These are phyloP conservation scores for Pteromalus puparum DNA, from an alignment of 1,140 invertebrate species.

Conservation along the genomic window DNA sequence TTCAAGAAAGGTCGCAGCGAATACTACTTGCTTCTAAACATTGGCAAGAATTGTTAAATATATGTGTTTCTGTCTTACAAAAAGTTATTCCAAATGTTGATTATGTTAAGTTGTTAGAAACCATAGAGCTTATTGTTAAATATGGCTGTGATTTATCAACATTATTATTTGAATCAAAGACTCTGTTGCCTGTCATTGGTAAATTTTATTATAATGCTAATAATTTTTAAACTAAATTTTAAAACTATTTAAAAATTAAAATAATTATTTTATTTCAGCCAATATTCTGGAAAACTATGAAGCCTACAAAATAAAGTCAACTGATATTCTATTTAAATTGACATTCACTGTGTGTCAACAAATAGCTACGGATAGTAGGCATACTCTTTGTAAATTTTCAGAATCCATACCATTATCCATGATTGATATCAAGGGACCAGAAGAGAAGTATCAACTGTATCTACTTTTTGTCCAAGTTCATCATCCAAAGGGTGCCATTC, in stretches of 20 bases:
- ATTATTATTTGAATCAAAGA: conserved; percentile 57
- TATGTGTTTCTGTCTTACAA: conserved; percentile 57
- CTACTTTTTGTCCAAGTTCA: conserved; percentile 65
- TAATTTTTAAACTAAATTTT: conserved; percentile 3
- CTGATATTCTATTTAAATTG: conserved; percentile 59
- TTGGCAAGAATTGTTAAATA: conserved; percentile 63
- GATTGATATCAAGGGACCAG: conserved; percentile 55
- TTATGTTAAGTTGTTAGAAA: conserved; percentile 57
- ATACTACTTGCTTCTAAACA: conserved; percentile 54
- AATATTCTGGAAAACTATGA: conserved; percentile 54
- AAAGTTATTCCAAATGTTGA: conserved; percentile 40
- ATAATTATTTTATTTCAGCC: conserved; percentile 55
- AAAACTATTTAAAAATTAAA: conserved; percentile 3
- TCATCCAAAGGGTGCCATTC: conserved; percentile 63
- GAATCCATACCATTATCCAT: conserved; percentile 61
- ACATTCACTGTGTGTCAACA: conserved; percentile 58
- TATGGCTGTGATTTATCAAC: conserved; percentile 61
- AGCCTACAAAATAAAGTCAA: conserved; percentile 49
- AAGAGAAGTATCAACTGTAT: conserved; percentile 64
- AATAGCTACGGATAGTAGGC: conserved; percentile 63
- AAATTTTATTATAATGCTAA: conserved; percentile 33
- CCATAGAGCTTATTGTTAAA: conserved; percentile 57
- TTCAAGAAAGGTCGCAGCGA: conserved; percentile 59
- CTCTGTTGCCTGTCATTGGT: conserved; percentile 61
- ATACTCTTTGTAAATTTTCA: conserved; percentile 63